These are phyloP conservation scores for Leucoptera coffeella DNA, from an alignment of 2,888 invertebrate species.

Conservation along the genomic window DNA sequence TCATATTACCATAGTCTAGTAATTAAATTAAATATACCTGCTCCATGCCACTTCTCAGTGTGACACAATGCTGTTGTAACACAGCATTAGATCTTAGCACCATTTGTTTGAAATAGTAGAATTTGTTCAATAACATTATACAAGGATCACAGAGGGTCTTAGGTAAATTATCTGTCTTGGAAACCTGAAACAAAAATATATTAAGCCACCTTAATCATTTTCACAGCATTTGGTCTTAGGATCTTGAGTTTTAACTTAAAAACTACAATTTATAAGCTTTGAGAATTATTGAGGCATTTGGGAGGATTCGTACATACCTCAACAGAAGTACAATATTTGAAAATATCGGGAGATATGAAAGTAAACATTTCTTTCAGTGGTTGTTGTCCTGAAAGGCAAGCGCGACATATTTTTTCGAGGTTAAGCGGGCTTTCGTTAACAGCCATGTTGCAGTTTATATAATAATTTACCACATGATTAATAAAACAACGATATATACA, in stretches of 20 bases:
- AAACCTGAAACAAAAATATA: slow-evolving; percentile 24
- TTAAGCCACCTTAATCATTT: too few relatives aligned
- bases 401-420: slow-evolving; percentile 35
- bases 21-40: too few relatives aligned
- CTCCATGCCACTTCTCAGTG: too few relatives aligned
- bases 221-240: too few relatives aligned
- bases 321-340: slow-evolving; percentile 39
- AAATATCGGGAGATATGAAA: slow-evolving; percentile 31
- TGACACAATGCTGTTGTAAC: slow-evolving; percentile 27
- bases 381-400: slow-evolving; percentile 30
- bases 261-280: neutral
- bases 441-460: too few relatives aligned
- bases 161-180: slow-evolving; percentile 27
- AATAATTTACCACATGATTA: too few relatives aligned
- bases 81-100: slow-evolving; percentile 32
- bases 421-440: too few relatives aligned
- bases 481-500: too few relatives aligned
- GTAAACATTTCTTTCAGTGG: slow-evolving; percentile 34
- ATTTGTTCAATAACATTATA: slow-evolving; percentile 27
- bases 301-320: slow-evolving; percentile 18
- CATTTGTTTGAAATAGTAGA: slow-evolving; percentile 40
- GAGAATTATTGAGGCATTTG: too few relatives aligned
- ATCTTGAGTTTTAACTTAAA: too few relatives aligned
- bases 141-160: slow-evolving; percentile 37
- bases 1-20: too few relatives aligned